Evolutionary conservation across 2,797 vertebrate genomes (phyloP).

Genomic region (Rallus crepitans): DNA sequence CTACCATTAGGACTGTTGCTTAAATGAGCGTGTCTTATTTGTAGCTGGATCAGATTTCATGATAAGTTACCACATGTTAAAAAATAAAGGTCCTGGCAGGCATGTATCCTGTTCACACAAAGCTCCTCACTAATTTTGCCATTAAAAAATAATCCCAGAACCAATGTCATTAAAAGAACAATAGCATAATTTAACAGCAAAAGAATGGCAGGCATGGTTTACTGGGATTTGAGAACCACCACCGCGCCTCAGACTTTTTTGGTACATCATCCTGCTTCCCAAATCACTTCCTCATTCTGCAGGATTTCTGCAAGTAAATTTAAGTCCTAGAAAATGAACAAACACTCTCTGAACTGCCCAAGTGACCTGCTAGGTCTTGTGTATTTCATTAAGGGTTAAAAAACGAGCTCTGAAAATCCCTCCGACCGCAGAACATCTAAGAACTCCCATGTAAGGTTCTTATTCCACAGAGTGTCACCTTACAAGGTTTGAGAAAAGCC

Average conservation of each 20-base stretch:
- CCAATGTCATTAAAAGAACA: slow-evolving; percentile 25
- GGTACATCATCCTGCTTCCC: neutral
- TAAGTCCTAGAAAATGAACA: neutral
- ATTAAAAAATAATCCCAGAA: slow-evolving; percentile 46
- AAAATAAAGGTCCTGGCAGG: slow-evolving; percentile 71
- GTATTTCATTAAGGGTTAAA: neutral
- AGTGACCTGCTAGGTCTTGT: neutral
- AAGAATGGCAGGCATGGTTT: neutral
- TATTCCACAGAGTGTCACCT: neutral
- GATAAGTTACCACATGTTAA: slow-evolving; percentile 69
- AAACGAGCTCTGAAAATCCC: neutral
- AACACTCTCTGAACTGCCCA: neutral
- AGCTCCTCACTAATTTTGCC: slow-evolving; percentile 39
- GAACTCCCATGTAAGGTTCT: neutral
- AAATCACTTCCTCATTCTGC: neutral
- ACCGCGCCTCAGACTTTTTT: rapidly evolving
- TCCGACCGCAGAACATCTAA: neutral
- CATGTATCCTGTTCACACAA: slow-evolving; percentile 40
- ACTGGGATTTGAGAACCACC: neutral
- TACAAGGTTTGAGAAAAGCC: neutral
- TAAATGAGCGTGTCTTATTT: slow-evolving; percentile 58
- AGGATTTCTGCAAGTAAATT: neutral
- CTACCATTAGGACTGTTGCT: neutral
- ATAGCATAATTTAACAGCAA: neutral
- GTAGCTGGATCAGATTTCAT: slow-evolving; percentile 59